phyloP scores from a whole-genome alignment of 2,113 vertebrate species.

The Scartelaos histophorus region DNA sequence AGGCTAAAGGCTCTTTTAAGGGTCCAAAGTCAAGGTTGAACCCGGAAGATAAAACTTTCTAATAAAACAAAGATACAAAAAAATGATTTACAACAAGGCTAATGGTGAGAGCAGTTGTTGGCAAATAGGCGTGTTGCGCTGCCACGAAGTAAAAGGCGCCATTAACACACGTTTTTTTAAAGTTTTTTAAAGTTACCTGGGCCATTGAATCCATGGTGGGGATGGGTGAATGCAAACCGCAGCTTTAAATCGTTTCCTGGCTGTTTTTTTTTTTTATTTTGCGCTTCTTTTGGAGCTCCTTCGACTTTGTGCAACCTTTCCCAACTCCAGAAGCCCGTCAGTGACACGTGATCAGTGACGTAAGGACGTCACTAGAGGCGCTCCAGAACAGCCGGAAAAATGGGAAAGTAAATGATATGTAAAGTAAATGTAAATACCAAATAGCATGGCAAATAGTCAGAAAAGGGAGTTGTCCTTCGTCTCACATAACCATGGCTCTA shows the following conservation, averaged over 20 bases:
- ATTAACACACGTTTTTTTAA: neutral
- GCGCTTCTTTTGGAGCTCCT: constrained; percentile 1
- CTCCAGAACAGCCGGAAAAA: neutral
- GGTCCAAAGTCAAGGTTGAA: constrained; percentile 81
- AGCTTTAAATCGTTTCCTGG: neutral
- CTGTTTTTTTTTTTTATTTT: neutral
- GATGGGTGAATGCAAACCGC: neutral
- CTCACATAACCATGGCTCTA: neutral
- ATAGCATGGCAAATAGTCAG: neutral
- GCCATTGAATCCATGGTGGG: constrained; percentile 59
- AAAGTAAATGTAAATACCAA: neutral
- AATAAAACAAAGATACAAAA: neutral
- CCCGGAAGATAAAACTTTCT: constrained; percentile 70
- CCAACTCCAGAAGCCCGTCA: constrained; percentile 39
- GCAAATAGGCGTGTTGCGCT: constrained; percentile 16
- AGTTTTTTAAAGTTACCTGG: constrained; percentile 59
- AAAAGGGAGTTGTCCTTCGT: neutral
- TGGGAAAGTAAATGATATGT: neutral
- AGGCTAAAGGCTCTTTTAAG: constrained; percentile 89
- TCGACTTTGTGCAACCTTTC: constrained; percentile 63
- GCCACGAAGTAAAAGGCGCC: neutral
- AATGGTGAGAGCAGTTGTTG: neutral
- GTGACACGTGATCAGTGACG: constrained; percentile 54
- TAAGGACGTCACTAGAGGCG: constrained; percentile 20
- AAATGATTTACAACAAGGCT: neutral